Conservation (phyloP, 35 echinoderm and acorn worm genomes). For the Diadema setosum region DNA sequence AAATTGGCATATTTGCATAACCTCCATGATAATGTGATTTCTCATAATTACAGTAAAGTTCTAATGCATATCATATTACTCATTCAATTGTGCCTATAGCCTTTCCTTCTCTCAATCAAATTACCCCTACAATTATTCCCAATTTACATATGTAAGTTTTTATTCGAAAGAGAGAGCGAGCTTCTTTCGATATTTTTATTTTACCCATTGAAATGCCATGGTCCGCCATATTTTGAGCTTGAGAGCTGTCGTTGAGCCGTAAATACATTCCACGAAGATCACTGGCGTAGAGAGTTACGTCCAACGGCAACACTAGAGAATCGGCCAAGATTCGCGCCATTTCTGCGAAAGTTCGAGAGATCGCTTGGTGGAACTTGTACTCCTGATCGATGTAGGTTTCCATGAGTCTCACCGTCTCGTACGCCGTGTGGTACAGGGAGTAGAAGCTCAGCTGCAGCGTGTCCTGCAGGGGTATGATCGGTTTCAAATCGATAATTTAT, state of each 20-base stretch:
- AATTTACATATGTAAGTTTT: too few species aligned
- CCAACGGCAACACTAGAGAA: slow-evolving; percentile 2
- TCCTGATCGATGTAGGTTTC: slow-evolving; percentile 2
- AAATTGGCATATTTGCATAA: too few species aligned
- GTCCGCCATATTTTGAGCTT: not conserved
- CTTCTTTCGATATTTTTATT: too few species aligned
- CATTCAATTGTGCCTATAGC: too few species aligned
- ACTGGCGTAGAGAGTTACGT: not conserved
- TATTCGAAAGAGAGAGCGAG: too few species aligned
- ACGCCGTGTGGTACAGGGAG: not conserved
- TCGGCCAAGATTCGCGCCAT: not conserved
- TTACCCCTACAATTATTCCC: too few species aligned
- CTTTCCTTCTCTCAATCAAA: too few species aligned
- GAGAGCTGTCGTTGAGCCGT: not conserved
- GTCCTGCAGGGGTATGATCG: not conserved
- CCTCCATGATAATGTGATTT: too few species aligned
- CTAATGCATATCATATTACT: too few species aligned
- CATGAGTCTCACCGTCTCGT: not conserved
- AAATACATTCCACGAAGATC: not conserved
- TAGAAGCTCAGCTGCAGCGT: not conserved
- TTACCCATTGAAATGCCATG: not conserved
- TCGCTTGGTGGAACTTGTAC: not conserved
- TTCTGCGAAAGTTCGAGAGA: not conserved
- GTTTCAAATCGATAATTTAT: not conserved
- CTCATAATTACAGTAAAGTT: too few species aligned